A percentile compares a stretch with the other conserved stretches of the same genome.
Evolutionary conservation across 2,113 vertebrate genomes (phyloP).

Genomic region (Vombatus ursinus): DNA sequence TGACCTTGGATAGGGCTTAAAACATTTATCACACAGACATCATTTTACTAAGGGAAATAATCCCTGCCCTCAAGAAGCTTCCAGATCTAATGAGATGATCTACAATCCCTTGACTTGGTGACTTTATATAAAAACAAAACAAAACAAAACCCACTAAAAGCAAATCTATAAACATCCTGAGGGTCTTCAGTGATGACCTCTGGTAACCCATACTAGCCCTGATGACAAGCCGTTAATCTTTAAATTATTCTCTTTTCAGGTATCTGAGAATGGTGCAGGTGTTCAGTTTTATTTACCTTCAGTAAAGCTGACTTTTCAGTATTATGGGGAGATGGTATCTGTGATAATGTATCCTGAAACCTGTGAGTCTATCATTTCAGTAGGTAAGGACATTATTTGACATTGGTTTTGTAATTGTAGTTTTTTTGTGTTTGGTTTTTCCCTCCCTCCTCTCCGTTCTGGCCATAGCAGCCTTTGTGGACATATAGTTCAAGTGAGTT

Average conservation of each 20-base stretch:
- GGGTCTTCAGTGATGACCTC: neutral
- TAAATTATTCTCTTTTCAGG: constrained; percentile 66
- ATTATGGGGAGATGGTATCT: constrained; percentile 51
- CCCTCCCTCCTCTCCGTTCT: neutral
- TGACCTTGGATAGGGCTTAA: neutral
- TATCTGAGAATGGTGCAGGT: constrained; percentile 67
- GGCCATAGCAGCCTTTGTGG: neutral
- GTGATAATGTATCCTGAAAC: constrained; percentile 72
- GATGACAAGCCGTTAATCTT: neutral
- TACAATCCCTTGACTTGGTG: neutral
- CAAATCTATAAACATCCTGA: constrained; percentile 21
- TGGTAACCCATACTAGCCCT: neutral
- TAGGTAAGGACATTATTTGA: constrained; percentile 68
- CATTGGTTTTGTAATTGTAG: no score
- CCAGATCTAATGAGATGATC: constrained; percentile 14
- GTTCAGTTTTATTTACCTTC: constrained; percentile 69
- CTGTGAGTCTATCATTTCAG: constrained; percentile 66
- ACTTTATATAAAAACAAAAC: neutral
- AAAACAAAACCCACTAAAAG: neutral
- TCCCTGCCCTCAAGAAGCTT: constrained; percentile 33
- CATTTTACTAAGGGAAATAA: constrained; percentile 32
- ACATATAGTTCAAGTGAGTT: neutral
- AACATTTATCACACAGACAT: neutral
- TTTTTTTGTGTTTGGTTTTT: neutral
- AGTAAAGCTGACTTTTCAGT: constrained; percentile 78